Percentiles rank a stretch among this genome's conserved stretches.
phyloP scores from a whole-genome alignment of 2,888 invertebrate genomes.

The Chymomyza procnemis region DNA sequence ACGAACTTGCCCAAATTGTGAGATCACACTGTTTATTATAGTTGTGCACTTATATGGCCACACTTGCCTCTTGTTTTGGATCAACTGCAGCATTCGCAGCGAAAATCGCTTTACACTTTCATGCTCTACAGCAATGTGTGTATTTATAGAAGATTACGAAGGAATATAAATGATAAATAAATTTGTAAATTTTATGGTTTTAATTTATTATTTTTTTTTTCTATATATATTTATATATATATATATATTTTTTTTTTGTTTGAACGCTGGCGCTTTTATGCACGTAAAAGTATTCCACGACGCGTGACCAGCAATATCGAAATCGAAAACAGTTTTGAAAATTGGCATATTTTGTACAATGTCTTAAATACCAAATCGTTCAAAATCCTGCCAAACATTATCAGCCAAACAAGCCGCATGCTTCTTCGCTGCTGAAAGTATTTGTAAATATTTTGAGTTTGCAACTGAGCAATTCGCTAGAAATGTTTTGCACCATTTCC shows the following conservation, averaged over 20 bases:
- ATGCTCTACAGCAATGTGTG: constrained; percentile 16
- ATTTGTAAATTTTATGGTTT: constrained; percentile 51
- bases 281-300: constrained; percentile 2
- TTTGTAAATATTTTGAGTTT: constrained; percentile 62
- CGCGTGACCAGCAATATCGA: constrained; percentile 49
- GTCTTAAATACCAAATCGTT: neutral
- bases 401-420: neutral
- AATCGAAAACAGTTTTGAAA: constrained; percentile 32
- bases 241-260: too few relatives aligned
- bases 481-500: constrained; percentile 51
- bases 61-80: constrained; percentile 1
- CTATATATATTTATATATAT: too few relatives aligned
- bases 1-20: neutral
- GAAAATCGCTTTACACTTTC: neutral
- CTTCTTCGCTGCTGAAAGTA: constrained; percentile 25
- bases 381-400: neutral
- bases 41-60: constrained; percentile 33
- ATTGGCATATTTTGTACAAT: neutral
- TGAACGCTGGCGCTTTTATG: constrained; percentile 33
- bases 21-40: constrained; percentile 43
- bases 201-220: too few relatives aligned
- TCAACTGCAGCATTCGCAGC: neutral
- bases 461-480: constrained; percentile 48
- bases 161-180: constrained; percentile 59
- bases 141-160: constrained; percentile 39